Conservation (phyloP, 92 coral and sea anemone species). For the Umimayanthus chanpuru region DNA sequence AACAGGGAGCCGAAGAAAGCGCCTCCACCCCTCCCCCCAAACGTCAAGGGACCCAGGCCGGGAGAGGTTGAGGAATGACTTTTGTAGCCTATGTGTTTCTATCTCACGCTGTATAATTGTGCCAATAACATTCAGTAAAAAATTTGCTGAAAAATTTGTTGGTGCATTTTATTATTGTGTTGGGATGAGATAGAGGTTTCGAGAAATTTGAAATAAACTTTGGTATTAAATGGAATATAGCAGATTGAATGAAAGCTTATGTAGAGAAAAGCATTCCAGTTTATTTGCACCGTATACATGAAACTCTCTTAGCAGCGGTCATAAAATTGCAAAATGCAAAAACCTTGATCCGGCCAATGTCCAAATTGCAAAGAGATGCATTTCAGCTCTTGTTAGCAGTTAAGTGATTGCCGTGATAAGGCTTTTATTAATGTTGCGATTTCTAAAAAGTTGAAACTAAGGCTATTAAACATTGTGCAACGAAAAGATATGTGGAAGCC, state of each 20-base stretch:
- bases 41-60: constrained; percentile 17
- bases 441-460: too few relatives aligned
- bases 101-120: not conserved
- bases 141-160: not conserved
- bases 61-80: constrained; percentile 22
- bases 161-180: not conserved
- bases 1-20: not conserved
- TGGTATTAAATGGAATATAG: not conserved
- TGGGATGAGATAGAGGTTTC: not conserved
- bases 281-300: too few relatives aligned
- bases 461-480: not conserved
- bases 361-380: too few relatives aligned
- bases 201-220: not conserved
- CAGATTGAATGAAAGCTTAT: too few relatives aligned
- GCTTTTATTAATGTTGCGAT: not conserved
- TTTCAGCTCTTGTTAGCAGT: not conserved
- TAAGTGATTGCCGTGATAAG: too few relatives aligned
- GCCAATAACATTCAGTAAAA: not conserved
- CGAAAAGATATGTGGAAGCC: not conserved
- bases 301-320: not conserved
- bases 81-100: not conserved
- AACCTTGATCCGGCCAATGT: too few relatives aligned
- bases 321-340: too few relatives aligned
- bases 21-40: constrained; percentile 8
- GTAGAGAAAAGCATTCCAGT: not conserved